Conservation (phyloP, 2,797 vertebrate species). For the Galagoides demidoff region DNA sequence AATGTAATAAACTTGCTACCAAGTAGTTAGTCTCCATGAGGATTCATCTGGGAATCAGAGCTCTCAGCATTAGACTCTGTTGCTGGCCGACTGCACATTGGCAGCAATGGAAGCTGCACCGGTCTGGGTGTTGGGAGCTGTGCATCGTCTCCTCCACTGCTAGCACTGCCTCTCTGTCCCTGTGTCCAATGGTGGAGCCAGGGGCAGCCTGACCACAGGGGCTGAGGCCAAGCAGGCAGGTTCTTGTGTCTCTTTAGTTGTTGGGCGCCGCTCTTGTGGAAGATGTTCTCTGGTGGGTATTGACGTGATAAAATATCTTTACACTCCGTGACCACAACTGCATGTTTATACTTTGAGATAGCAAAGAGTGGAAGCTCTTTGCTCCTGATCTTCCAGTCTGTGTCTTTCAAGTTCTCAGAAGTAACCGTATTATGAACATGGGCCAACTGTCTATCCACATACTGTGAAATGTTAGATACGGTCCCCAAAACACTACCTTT, state of each 20-base stretch:
- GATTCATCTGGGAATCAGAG: background rate
- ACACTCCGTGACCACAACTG: background rate
- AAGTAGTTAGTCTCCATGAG: background rate
- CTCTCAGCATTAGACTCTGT: background rate
- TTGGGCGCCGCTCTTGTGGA: background rate
- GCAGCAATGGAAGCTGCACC: background rate
- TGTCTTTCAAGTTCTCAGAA: background rate
- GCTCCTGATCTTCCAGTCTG: background rate
- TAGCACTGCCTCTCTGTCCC: background rate
- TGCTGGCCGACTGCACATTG: background rate
- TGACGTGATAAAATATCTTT: background rate
- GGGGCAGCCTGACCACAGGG: too few relatives aligned
- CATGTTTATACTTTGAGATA: background rate
- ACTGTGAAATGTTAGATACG: background rate
- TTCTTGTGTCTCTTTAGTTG: too few relatives aligned
- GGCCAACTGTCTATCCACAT: background rate
- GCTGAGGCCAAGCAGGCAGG: too few relatives aligned
- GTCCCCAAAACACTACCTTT: background rate
- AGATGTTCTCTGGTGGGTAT: background rate
- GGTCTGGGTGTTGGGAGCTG: background rate
- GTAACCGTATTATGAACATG: background rate
- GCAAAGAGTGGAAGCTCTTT: background rate
- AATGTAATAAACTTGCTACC: background rate
- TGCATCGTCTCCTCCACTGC: background rate
- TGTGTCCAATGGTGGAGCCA: background rate